These are phyloP conservation scores for Thelaira solivaga DNA, from an alignment of 2,888 invertebrate species.

Conservation along the genomic window DNA sequence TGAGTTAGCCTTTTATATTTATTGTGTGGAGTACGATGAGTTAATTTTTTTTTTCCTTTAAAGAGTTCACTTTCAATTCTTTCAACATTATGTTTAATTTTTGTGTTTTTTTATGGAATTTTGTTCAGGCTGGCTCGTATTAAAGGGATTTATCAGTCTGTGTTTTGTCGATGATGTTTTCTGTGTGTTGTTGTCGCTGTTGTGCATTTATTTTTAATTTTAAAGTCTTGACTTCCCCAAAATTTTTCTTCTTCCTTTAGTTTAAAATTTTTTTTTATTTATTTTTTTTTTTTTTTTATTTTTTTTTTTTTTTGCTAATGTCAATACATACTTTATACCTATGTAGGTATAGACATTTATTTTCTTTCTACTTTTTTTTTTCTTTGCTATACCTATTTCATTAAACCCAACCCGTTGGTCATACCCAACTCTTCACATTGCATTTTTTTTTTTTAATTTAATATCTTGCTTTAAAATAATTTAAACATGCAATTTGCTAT, in stretches of 20 bases:
- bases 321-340: too few species aligned
- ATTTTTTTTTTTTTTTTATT: constrained; percentile 1
- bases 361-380: constrained; percentile 11
- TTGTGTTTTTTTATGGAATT: constrained; percentile 21
- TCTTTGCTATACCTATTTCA: not conserved
- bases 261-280: constrained; percentile 10
- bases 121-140: constrained; percentile 7
- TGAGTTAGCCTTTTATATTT: constrained; percentile 34
- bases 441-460: constrained; percentile 1
- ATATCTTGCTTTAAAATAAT: too few species aligned
- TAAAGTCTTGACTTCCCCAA: constrained; percentile 29
- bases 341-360: too few species aligned
- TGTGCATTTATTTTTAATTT: constrained; percentile 25
- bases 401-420: constrained; percentile 39
- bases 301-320: not conserved
- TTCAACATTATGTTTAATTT: constrained; percentile 5
- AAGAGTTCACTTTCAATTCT: constrained; percentile 45
- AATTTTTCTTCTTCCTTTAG: constrained; percentile 15
- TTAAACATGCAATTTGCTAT: too few species aligned
- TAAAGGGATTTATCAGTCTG: constrained; percentile 27
- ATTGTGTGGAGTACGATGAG: constrained; percentile 19
- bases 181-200: not conserved
- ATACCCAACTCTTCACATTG: not conserved
- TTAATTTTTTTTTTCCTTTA: constrained; percentile 26
- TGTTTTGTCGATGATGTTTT: not conserved